These are phyloP conservation scores for Gymnocheta viridis DNA, from an alignment of 2,888 invertebrate genomes.

Conservation along the genomic window DNA sequence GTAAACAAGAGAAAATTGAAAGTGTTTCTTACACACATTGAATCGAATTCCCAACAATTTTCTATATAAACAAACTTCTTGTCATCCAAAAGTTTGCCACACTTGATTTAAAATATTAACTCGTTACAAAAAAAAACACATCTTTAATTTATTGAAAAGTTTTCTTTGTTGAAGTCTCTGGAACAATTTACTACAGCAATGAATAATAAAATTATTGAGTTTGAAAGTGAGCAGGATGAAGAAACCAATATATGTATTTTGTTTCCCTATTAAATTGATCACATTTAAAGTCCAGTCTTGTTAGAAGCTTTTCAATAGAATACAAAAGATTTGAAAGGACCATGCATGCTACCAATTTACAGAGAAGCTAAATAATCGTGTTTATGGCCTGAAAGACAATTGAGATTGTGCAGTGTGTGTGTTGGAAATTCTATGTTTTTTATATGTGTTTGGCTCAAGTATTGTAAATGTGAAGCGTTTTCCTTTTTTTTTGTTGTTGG, in stretches of 20 bases:
- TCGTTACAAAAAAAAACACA: conserved; percentile 27
- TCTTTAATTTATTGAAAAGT: conserved; percentile 57
- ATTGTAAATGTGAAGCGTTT: neutral
- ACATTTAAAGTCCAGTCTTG: conserved; percentile 74
- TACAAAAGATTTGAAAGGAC: conserved; percentile 17
- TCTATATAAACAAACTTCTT: conserved; percentile 13
- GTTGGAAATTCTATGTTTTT: neutral
- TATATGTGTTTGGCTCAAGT: neutral
- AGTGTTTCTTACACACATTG: conserved; percentile 76
- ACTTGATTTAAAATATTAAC: conserved; percentile 68
- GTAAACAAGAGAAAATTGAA: conserved; percentile 74
- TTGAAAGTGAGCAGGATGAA: neutral
- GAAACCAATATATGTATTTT: conserved; percentile 79
- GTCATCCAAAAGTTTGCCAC: conserved; percentile 49
- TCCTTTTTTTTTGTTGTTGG: conserved; percentile 39
- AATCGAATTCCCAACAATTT: conserved; percentile 12
- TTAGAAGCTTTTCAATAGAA: neutral
- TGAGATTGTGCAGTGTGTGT: neutral
- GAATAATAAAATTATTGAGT: conserved; percentile 52
- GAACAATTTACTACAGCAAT: neutral
- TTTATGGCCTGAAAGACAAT: neutral
- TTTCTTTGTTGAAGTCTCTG: conserved; percentile 6
- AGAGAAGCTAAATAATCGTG: neutral
- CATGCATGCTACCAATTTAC: conserved; percentile 11
- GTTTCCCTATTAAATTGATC: conserved; percentile 82